Evolutionary conservation across 2,113 vertebrate genomes (phyloP).

Genomic region (Macrotis lagotis): DNA sequence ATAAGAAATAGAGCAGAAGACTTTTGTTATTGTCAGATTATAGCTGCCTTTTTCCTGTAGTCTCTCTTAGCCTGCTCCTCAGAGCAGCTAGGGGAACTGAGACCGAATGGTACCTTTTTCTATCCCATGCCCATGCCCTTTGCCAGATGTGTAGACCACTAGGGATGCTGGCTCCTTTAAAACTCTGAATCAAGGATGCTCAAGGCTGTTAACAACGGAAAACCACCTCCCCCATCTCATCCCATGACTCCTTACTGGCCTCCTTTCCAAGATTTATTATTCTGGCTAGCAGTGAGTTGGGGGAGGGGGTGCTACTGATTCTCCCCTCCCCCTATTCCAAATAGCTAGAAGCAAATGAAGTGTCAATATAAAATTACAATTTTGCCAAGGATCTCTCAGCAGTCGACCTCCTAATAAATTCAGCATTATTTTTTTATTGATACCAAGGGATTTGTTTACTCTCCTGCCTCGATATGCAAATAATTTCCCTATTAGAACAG

Average conservation of each 20-base stretch:
- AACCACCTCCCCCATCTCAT: neutral
- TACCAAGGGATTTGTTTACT: neutral
- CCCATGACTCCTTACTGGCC: neutral
- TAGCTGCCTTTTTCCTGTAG: neutral
- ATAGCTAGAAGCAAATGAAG: neutral
- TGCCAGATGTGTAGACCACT: neutral
- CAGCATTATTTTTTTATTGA: neutral
- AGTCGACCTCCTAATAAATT: neutral
- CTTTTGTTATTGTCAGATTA: neutral
- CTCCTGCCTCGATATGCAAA: neutral
- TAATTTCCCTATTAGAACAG: neutral
- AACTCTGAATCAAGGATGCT: neutral
- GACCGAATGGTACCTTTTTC: neutral
- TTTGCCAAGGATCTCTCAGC: neutral
- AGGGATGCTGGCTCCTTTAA: neutral
- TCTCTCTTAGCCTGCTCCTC: neutral
- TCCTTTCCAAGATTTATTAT: neutral
- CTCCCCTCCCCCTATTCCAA: neutral
- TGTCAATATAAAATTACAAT: neutral
- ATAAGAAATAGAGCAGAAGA: neutral
- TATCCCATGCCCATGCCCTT: neutral
- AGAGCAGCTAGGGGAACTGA: rapidly evolving
- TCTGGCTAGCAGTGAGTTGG: neutral
- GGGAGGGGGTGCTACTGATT: neutral
- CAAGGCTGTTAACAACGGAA: neutral